A percentile compares a stretch with the other conserved stretches of the same genome.
Conservation (phyloP, 2,797 vertebrate species). For the Urophycis tenuis region DNA sequence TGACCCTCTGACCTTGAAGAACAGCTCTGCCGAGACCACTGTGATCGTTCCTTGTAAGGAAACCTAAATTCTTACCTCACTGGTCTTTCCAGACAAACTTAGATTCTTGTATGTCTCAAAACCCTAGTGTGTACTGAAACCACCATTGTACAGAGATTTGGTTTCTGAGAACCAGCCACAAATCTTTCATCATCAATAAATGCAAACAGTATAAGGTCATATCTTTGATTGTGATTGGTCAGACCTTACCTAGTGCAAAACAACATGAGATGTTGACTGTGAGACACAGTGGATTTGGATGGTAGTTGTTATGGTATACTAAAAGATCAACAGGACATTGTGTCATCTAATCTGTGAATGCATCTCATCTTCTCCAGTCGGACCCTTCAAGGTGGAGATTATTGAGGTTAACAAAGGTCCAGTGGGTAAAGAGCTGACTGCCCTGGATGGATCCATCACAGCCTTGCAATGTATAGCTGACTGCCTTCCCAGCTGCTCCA, state of each 20-base stretch:
- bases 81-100: not conserved
- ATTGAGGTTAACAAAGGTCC: not conserved
- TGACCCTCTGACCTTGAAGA: not conserved
- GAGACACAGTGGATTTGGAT: too few species aligned
- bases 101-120: not conserved
- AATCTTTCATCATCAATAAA: too few species aligned
- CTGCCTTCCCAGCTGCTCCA: conserved; percentile 36
- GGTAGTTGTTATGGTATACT: too few species aligned
- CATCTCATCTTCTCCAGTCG: not conserved
- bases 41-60: not conserved
- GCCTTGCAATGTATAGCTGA: conserved; percentile 12
- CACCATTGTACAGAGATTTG: too few species aligned
- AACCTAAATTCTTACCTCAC: not conserved
- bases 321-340: too few species aligned
- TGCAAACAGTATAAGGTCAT: too few species aligned
- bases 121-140: too few species aligned
- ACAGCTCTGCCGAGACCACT: not conserved
- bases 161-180: too few species aligned
- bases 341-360: not conserved
- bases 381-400: not conserved
- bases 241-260: too few species aligned
- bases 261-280: too few species aligned
- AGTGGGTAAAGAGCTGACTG: not conserved
- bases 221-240: too few species aligned
- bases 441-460: not conserved